Evolutionary conservation across 2,113 vertebrate species (phyloP), one percentile per base, ranked within the genome.

Genomic region (Cathartes aura): DNA sequence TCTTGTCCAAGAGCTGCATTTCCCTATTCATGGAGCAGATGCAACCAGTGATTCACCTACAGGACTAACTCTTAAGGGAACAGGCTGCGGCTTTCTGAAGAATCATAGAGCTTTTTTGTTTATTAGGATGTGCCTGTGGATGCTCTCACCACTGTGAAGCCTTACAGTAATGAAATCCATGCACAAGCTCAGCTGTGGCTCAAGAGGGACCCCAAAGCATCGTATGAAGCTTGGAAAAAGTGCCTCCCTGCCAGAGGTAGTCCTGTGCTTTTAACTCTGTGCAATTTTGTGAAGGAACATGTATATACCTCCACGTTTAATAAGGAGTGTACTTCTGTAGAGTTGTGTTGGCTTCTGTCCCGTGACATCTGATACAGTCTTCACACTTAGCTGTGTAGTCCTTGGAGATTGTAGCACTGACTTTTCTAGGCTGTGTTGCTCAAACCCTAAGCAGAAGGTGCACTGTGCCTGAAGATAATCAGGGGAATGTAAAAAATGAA

Each of bases 161-260:
- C 99, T 10, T 99, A 99, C 98, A 99, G 99, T 98, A 99, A 99
- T 53, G 99, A 99, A 98, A 99, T 99, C 95, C 99, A 99, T 10
- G 99, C 99, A 32, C 99, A 99, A 97, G 99, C 99, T 87, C 99
- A 99, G 88, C 99, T 99, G 64, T 99, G 99, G 99, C 99, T 99
- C 89, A 99, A 99, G 98, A 99, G 99, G 95, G 99, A 99, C 73
- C 99, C 99, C 66, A 99, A 99, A 96, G 99, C 99, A 3, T 99
- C 99, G 0, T 99, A 99, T 6, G 99, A 99, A 75, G 98, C 99
- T 89, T 99, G 99, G 99, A 99, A 99, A 94, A 99, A 99, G 94
- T 99, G 99, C 95, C 99, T 99, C 95, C 99, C 99, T 71, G 99
- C 99, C 93, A 98, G 99, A 99, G 99, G 99, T 99, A 98, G 93